These are phyloP conservation scores for Novumbra hubbsi DNA, from an alignment of 2,797 vertebrate species.

Conservation along the genomic window DNA sequence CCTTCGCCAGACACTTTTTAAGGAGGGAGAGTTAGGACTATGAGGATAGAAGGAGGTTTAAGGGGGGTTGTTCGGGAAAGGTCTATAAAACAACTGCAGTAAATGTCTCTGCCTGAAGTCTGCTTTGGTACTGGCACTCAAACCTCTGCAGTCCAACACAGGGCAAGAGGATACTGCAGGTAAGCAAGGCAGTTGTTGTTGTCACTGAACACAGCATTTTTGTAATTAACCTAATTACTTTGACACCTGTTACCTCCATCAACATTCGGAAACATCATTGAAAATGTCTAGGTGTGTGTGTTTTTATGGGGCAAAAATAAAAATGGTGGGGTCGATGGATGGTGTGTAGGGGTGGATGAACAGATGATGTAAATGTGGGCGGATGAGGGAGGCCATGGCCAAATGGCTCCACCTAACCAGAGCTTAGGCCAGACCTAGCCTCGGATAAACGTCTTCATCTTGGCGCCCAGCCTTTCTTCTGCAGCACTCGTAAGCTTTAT, in stretches of 20 bases:
- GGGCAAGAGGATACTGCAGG: neutral
- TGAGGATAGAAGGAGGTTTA: slow-evolving; percentile 35
- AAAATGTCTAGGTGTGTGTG: neutral
- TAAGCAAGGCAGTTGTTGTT: neutral
- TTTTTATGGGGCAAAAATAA: no score
- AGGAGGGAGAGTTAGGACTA: slow-evolving; percentile 28
- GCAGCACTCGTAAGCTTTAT: slow-evolving; percentile 81
- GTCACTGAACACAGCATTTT: neutral
- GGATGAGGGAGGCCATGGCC: slow-evolving; percentile 66
- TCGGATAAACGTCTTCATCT: slow-evolving; percentile 80
- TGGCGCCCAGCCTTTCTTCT: slow-evolving; percentile 79
- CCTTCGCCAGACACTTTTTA: slow-evolving; percentile 27
- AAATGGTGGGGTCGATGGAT: neutral
- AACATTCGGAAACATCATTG: no score
- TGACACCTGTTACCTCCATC: neutral
- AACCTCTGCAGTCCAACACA: neutral
- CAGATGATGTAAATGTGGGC: slow-evolving; percentile 73
- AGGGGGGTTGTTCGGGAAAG: slow-evolving; percentile 22
- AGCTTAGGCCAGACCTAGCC: slow-evolving; percentile 71
- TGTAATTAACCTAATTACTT: neutral
- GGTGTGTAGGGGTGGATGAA: slow-evolving; percentile 10
- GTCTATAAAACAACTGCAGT: slow-evolving; percentile 18
- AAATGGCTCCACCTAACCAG: slow-evolving; percentile 75
- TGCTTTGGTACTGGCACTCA: neutral
- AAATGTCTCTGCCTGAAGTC: neutral